These are phyloP conservation scores for Lasioglossum oenotherae DNA, from an alignment of 2,888 invertebrate genomes.

Conservation along the genomic window DNA sequence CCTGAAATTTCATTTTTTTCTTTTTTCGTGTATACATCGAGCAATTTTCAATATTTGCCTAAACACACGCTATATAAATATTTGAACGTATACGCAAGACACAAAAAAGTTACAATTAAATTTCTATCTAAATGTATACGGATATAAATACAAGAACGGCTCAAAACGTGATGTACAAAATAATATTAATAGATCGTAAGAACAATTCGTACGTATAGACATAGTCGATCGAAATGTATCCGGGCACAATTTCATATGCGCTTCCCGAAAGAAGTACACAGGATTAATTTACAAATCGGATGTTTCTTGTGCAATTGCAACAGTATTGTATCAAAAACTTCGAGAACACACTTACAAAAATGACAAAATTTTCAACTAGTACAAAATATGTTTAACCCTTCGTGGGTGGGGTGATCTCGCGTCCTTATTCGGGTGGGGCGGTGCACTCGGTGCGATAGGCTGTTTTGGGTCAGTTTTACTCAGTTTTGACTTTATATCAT, in stretches of 20 bases:
- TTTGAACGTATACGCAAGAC: slow-evolving; percentile 2
- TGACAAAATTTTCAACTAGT: slow-evolving; percentile 38
- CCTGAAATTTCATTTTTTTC: neutral
- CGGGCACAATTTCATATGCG: neutral
- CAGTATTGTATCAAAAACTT: slow-evolving; percentile 38
- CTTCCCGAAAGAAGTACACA: slow-evolving; percentile 3
- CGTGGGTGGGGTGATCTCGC: too few relatives aligned
- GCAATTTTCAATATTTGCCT: slow-evolving; percentile 30
- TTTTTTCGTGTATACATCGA: slow-evolving; percentile 22
- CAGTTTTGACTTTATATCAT: too few relatives aligned
- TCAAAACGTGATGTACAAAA: slow-evolving; percentile 50
- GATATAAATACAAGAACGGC: slow-evolving; percentile 74
- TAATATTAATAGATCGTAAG: slow-evolving; percentile 18
- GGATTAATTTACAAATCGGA: neutral
- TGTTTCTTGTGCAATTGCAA: slow-evolving; percentile 29
- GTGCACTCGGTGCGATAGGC: too few relatives aligned
- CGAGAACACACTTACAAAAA: slow-evolving; percentile 53
- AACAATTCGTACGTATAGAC: neutral
- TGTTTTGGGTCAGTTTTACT: too few relatives aligned
- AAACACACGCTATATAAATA: slow-evolving; percentile 35
- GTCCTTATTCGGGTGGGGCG: too few relatives aligned
- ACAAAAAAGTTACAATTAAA: slow-evolving; percentile 6
- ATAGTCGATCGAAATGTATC: slow-evolving; percentile 26
- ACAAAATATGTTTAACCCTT: slow-evolving; percentile 58
- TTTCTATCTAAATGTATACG: slow-evolving; percentile 30